Percentiles rank a stretch among this genome's conserved stretches.
phyloP scores from a whole-genome alignment of 1,140 invertebrate genomes.

The Bombyx mori region ASM3026992v2 NC_085133.1:2108001-2108500 shows the following conservation, averaged over 20 bases:
- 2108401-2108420: too few relatives aligned
- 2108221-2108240: constrained; percentile 41
- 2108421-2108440: too few relatives aligned
- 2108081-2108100: constrained; percentile 15
- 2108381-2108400: too few relatives aligned
- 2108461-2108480: too few relatives aligned
- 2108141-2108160: constrained; percentile 19
- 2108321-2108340: background rate
- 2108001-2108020: too few relatives aligned
- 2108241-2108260: constrained; percentile 29
- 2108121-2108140: constrained; percentile 24
- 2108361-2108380: too few relatives aligned
- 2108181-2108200: constrained; percentile 17
- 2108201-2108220: constrained; percentile 21
- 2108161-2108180: constrained; percentile 18
- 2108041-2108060: too few relatives aligned
- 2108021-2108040: too few relatives aligned
- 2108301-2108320: constrained; percentile 13
- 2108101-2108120: constrained; percentile 43
- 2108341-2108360: too few relatives aligned
- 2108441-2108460: too few relatives aligned
- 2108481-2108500: too few relatives aligned
- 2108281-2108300: constrained; percentile 22
- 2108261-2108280: constrained; percentile 27
- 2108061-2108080: too few relatives aligned